A percentile compares a stretch with the other conserved stretches of the same genome.
Evolutionary conservation across 2,113 vertebrate species (phyloP).

Genomic region (Poicephalus gulielmi): DNA sequence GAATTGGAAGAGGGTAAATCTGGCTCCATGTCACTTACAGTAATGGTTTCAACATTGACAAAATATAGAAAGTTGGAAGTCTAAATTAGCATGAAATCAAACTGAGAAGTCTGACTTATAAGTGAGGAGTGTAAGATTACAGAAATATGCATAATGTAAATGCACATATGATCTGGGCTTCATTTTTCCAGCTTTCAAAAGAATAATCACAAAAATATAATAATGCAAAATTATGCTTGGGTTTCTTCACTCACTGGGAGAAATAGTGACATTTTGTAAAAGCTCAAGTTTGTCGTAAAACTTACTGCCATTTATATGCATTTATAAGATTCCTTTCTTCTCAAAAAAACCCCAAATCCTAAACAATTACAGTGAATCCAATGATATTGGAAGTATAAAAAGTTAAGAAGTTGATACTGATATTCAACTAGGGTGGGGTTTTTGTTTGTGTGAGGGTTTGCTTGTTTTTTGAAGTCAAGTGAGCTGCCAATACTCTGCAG

Average conservation of each 20-base stretch:
- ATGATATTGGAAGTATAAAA: background rate
- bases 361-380: background rate
- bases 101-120: background rate
- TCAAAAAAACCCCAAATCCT: background rate
- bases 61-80: background rate
- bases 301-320: background rate
- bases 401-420: background rate
- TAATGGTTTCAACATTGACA: background rate
- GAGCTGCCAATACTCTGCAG: background rate
- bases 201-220: background rate
- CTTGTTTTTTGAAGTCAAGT: background rate
- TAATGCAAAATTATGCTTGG: background rate
- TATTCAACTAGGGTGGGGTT: rapidly evolving
- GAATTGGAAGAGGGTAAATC: background rate
- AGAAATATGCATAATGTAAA: background rate
- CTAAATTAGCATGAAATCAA: background rate
- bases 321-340: background rate
- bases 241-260: background rate
- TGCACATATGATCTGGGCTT: background rate
- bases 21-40: background rate
- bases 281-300: background rate
- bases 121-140: background rate
- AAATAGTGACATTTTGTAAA: background rate
- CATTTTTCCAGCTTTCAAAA: background rate
- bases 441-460: background rate